A percentile compares a stretch with the other conserved stretches of the same genome.
These are phyloP conservation scores for Drosophila sordidapex DNA, from an alignment of 2,888 invertebrate genomes.

Conservation along the genomic window DNA sequence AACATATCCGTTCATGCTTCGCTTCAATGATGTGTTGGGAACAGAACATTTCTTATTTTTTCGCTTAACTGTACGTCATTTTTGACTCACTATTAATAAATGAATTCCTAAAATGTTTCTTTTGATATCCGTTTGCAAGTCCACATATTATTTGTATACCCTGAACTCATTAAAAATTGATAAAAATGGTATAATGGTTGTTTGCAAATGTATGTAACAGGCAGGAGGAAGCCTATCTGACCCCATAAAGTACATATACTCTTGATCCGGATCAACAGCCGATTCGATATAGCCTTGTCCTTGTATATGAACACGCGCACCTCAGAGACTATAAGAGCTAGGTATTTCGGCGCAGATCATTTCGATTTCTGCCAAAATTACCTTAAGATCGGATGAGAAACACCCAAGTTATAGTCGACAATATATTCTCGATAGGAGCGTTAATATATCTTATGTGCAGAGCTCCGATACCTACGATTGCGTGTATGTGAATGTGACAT, in stretches of 20 bases:
- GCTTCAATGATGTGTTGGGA: background rate
- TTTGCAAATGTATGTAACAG: background rate
- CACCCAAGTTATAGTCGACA: background rate
- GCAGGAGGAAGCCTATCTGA: background rate
- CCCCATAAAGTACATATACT: background rate
- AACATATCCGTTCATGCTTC: background rate
- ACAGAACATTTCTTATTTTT: background rate
- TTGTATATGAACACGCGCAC: background rate
- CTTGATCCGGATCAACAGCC: background rate
- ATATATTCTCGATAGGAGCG: background rate
- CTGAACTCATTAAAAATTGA: no score
- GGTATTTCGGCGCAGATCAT: background rate
- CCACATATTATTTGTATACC: background rate
- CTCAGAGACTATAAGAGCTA: background rate
- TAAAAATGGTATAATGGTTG: no score
- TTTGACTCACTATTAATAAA: background rate
- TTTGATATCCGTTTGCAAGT: background rate
- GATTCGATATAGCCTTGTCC: background rate
- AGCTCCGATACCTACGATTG: background rate
- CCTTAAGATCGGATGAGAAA: background rate
- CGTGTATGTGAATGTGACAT: background rate
- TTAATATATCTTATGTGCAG: background rate
- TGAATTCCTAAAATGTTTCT: background rate
- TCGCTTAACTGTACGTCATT: background rate
- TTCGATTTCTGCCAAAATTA: background rate